Evolutionary conservation across 2,888 invertebrate genomes (phyloP).

Genomic region (Allygus modestus): DNA sequence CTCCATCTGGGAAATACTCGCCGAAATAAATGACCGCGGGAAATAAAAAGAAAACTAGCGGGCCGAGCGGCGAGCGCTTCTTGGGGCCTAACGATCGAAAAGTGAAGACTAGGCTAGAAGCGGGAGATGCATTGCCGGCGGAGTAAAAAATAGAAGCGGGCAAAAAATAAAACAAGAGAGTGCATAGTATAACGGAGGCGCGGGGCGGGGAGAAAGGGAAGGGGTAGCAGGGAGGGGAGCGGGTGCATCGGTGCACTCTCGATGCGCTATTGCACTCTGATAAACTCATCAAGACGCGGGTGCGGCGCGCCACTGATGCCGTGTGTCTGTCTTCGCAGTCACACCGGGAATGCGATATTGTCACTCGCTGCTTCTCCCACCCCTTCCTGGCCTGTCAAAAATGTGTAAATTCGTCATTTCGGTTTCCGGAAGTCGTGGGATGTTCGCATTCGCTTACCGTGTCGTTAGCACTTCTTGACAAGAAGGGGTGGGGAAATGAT

Average conservation of each 20-base stretch:
- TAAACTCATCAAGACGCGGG: constrained; percentile 56
- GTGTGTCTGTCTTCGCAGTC: not conserved
- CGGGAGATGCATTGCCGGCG: constrained; percentile 59
- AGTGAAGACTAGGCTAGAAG: constrained; percentile 61
- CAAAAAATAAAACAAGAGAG: constrained; percentile 65
- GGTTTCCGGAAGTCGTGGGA: not conserved
- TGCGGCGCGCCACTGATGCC: constrained; percentile 47
- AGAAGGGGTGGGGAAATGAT: no score
- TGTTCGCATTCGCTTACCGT: not conserved
- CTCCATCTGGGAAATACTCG: not conserved
- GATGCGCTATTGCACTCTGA: not conserved
- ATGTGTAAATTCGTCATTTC: not conserved
- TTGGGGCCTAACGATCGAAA: constrained; percentile 57
- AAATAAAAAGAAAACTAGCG: constrained; percentile 40
- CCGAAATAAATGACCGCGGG: constrained; percentile 8
- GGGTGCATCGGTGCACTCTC: constrained; percentile 50
- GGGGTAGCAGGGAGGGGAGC: constrained; percentile 61
- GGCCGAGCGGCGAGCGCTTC: constrained; percentile 45
- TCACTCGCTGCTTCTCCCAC: not conserved
- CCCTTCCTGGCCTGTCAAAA: not conserved
- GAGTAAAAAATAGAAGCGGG: constrained; percentile 62
- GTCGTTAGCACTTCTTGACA: no score
- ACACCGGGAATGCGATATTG: not conserved
- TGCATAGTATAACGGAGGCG: constrained; percentile 62
- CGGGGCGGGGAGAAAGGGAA: constrained; percentile 55